Evolutionary conservation across 2,888 invertebrate species (phyloP), one percentile per base, ranked within the genome.

Genomic region (Apodemia duryi): DNA sequence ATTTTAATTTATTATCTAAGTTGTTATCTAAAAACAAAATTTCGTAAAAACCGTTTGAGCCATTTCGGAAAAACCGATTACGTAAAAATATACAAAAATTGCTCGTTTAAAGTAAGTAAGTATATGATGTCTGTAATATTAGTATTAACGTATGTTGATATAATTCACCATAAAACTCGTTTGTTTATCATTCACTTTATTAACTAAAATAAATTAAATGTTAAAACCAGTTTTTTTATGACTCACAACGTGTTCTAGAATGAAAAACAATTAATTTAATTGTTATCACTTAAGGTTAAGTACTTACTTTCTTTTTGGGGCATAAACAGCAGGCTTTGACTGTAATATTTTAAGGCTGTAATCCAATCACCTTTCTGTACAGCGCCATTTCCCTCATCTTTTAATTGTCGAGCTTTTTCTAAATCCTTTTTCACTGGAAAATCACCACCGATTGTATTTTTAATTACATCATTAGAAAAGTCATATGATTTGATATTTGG

Each of bases 311-410:
- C 93, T 73, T 94, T 93, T 67, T 93, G 92, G 11, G 96, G 96
- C 79, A 95, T 91, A 63, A 93, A 85, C 35, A 95, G 82, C 77
- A 96, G 94, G 71, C 95, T 95, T 73, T 93, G 93, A 67, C 94
- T 95, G 82, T 97, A 97, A 60, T 94, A 81, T 46, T 94, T 87
- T 78, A 96, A 86, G 1, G 97, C 96, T 72, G 93, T 93, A 43
- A 83, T 78, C 92, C 94, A 96, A 72, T 96, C 93, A 64, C 95
- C 95, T 73, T 93, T 93, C 72, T 94, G 94, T 74, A 97, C 97
- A 6, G 93, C 94, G 68, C 92, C 88, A 77, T 96, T 97, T 3
- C 96, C 97, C 67, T 93, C 92, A 72, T 94, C 93, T 84, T 97
- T 97, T 49, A 94, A 84, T 68, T 90, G 85, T n/a, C 93, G 86